Percentiles rank a stretch among this genome's conserved stretches.
Evolutionary conservation across 2,888 invertebrate genomes (phyloP).

Genomic region (Eristalinus sepulchralis): DNA sequence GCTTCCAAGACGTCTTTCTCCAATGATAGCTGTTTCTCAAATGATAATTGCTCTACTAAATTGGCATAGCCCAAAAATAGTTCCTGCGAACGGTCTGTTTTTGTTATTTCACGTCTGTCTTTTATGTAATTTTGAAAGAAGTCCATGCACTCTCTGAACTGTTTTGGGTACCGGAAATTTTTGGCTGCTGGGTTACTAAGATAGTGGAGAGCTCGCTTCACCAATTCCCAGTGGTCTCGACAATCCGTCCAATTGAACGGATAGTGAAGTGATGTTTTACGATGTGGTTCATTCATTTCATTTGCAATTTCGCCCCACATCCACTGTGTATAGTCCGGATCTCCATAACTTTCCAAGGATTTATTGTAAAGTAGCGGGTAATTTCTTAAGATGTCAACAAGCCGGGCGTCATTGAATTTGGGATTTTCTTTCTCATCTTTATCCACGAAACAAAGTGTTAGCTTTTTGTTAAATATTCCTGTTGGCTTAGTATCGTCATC

Average conservation of each 20-base stretch:
- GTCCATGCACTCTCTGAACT: slow-evolving; percentile 53
- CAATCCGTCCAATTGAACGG: slow-evolving; percentile 52
- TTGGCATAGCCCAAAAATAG: slow-evolving; percentile 14
- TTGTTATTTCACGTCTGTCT: slow-evolving; percentile 32
- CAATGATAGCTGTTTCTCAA: slow-evolving; percentile 51
- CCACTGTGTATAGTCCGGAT: slow-evolving; percentile 59
- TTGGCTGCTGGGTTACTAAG: slow-evolving; percentile 58
- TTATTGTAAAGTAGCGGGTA: slow-evolving; percentile 61
- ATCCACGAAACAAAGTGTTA: slow-evolving; percentile 45
- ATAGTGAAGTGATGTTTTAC: slow-evolving; percentile 45
- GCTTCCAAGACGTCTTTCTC: slow-evolving; percentile 48
- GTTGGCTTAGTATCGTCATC: neutral
- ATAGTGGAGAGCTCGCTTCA: slow-evolving; percentile 41
- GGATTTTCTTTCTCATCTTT: slow-evolving; percentile 62
- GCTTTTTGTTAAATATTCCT: neutral
- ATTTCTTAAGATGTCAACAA: slow-evolving; percentile 52
- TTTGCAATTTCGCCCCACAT: slow-evolving; percentile 64
- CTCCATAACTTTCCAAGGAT: slow-evolving; percentile 56
- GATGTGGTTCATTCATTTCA: slow-evolving; percentile 60
- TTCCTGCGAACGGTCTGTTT: slow-evolving; percentile 40
- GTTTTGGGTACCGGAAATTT: slow-evolving; percentile 53
- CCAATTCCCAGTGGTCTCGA: slow-evolving; percentile 52
- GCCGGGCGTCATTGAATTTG: slow-evolving; percentile 58
- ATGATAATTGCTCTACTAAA: slow-evolving; percentile 37
- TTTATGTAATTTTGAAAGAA: slow-evolving; percentile 61